Conservation (phyloP, 2,113 vertebrate species). For the Castor canadensis region DNA sequence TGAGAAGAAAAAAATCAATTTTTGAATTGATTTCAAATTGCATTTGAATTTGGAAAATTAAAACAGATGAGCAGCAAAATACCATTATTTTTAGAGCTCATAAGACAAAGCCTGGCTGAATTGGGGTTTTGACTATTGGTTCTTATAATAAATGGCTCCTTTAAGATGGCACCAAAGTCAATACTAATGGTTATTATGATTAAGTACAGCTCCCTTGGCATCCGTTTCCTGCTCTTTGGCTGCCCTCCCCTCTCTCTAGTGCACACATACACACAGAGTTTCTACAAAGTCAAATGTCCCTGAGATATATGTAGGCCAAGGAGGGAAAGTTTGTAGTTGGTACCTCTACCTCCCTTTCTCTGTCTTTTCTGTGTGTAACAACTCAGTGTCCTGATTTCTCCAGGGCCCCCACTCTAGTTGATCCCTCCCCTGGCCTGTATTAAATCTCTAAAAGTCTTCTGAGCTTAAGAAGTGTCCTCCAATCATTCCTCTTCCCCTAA, state of each 20-base stretch:
- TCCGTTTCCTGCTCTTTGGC: constrained; percentile 68
- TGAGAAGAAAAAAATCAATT: constrained; percentile 65
- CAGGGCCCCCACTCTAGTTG: not conserved
- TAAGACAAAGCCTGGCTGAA: constrained; percentile 79
- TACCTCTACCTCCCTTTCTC: not conserved
- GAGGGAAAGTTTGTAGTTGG: constrained; percentile 36
- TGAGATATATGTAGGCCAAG: constrained; percentile 30
- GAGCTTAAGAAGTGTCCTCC: not conserved
- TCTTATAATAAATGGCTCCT: constrained; percentile 82
- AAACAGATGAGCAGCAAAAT: constrained; percentile 73
- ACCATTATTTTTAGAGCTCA: constrained; percentile 73
- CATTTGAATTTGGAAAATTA: constrained; percentile 76
- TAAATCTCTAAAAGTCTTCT: not conserved
- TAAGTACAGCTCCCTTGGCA: constrained; percentile 71
- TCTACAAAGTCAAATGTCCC: constrained; percentile 43
- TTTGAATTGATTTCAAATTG: constrained; percentile 77
- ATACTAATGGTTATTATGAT: constrained; percentile 82
- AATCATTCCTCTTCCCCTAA: not conserved
- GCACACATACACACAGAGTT: constrained; percentile 25
- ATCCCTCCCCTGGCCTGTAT: not conserved
- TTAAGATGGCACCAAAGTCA: constrained; percentile 81
- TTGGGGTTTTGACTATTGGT: constrained; percentile 80
- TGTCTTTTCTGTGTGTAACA: not conserved
- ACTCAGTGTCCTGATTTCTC: not conserved
- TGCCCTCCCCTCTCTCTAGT: not conserved